Evolutionary conservation across 2,888 invertebrate genomes (phyloP).

Genomic region (Pseudococcus viburni): DNA sequence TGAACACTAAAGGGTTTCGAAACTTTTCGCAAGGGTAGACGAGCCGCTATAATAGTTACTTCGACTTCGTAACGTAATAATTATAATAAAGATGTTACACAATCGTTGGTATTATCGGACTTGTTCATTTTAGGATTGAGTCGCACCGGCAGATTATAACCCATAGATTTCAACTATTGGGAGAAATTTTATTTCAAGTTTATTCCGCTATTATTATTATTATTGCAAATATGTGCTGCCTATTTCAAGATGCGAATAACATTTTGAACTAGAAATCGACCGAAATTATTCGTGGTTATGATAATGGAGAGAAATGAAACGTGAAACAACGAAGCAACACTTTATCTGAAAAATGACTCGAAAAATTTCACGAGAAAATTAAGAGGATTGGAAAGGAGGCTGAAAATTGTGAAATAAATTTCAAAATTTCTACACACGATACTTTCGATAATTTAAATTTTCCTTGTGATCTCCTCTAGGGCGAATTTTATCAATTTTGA

Average conservation of each 20-base stretch:
- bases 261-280: not conserved
- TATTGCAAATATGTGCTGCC: not conserved
- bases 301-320: not conserved
- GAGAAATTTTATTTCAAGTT: not conserved
- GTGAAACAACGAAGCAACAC: too few relatives aligned
- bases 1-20: conserved; percentile 38
- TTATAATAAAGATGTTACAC: conserved; percentile 44
- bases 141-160: not conserved
- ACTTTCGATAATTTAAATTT: too few relatives aligned
- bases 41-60: conserved; percentile 21
- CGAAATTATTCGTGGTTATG: not conserved
- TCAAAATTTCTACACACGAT: too few relatives aligned
- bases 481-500: too few relatives aligned
- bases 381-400: too few relatives aligned
- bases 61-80: conserved; percentile 37
- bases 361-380: too few relatives aligned
- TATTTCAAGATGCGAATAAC: not conserved
- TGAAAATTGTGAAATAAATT: too few relatives aligned
- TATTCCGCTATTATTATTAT: not conserved
- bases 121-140: conserved; percentile 10
- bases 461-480: too few relatives aligned
- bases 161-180: not conserved
- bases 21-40: conserved; percentile 1
- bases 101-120: conserved; percentile 34
- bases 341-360: too few relatives aligned